These are phyloP conservation scores for Diploscapter pachys DNA, from an alignment of 1,140 invertebrate species.

Conservation along the genomic window DNA sequence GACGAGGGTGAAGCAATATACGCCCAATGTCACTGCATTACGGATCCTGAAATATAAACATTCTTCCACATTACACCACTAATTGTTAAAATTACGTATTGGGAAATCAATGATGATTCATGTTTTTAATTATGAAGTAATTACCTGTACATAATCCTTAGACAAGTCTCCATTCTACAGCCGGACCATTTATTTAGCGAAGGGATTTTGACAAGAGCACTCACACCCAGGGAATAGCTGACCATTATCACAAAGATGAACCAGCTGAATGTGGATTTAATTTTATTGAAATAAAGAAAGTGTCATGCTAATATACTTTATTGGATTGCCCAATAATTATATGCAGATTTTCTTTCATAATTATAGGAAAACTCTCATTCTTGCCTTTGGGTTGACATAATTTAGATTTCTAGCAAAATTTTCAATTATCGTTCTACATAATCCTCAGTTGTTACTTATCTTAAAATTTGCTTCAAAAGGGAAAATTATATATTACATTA, in stretches of 20 bases:
- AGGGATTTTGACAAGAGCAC: conserved; percentile 34
- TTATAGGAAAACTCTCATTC: not conserved
- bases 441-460: too few relatives aligned
- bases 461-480: too few relatives aligned
- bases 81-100: too few relatives aligned
- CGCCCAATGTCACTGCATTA: conserved; percentile 32
- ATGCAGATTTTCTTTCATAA: too few relatives aligned
- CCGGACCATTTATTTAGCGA: conserved; percentile 38
- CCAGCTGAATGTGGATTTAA: conserved; percentile 31
- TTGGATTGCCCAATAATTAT: too few relatives aligned
- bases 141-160: conserved; percentile 32
- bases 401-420: too few relatives aligned
- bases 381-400: not conserved
- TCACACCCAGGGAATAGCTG: conserved; percentile 31
- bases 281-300: too few relatives aligned
- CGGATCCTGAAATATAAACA: conserved; percentile 6
- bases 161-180: conserved; percentile 40
- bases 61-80: too few relatives aligned
- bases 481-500: too few relatives aligned
- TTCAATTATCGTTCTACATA: too few relatives aligned
- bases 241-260: conserved; percentile 35
- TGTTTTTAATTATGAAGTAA: not conserved
- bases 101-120: too few relatives aligned
- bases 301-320: too few relatives aligned
- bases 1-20: conserved; percentile 37